Conservation (phyloP, 2,888 invertebrate species). For the Lasioglossum leucozonium region DNA sequence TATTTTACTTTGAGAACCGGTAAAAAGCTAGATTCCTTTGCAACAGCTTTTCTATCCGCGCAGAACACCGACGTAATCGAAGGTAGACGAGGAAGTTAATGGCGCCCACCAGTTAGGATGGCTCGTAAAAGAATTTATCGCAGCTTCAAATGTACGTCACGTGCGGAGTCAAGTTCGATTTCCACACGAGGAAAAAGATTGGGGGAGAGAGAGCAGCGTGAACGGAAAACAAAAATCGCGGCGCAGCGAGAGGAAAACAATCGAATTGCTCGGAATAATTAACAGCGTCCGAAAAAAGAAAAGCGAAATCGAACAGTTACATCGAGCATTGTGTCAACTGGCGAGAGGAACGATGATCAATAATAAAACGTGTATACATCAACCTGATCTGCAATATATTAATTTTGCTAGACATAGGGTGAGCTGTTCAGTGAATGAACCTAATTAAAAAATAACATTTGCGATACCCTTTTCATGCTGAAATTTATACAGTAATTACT, state of each 20-base stretch:
- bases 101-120: slow-evolving; percentile 48
- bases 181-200: slow-evolving; percentile 34
- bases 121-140: slow-evolving; percentile 73
- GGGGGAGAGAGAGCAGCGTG: neutral
- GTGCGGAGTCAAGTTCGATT: slow-evolving; percentile 65
- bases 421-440: no score
- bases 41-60: slow-evolving; percentile 57
- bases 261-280: slow-evolving; percentile 33
- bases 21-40: slow-evolving; percentile 28
- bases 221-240: slow-evolving; percentile 2
- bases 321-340: neutral
- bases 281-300: neutral
- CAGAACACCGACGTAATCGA: slow-evolving; percentile 68
- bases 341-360: neutral
- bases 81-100: slow-evolving; percentile 70
- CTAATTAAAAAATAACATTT: no score
- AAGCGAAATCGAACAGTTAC: neutral
- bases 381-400: neutral
- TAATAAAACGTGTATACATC: neutral
- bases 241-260: neutral
- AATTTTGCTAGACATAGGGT: no score
- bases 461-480: no score
- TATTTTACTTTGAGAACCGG: slow-evolving; percentile 20
- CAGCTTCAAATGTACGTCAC: slow-evolving; percentile 70
- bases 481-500: no score